Percentiles rank a stretch among this genome's conserved stretches.
phyloP scores from a whole-genome alignment of 2,113 vertebrate species.

The Bucco capensis region DNA sequence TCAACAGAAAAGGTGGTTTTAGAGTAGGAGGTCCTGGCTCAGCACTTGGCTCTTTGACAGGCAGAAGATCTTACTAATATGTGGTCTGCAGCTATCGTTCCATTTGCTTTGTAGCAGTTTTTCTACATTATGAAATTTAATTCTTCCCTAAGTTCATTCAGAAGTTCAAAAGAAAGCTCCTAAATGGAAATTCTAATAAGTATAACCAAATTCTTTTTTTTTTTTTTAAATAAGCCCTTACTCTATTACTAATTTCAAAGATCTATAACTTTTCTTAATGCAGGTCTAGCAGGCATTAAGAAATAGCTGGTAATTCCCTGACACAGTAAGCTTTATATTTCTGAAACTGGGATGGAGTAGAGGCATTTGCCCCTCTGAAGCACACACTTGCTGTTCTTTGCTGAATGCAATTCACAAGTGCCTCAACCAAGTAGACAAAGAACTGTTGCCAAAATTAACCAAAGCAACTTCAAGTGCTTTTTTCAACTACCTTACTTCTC shows the following conservation, averaged over 20 bases:
- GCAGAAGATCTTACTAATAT: not conserved
- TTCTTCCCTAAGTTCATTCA: not conserved
- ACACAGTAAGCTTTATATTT: not conserved
- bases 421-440: not conserved
- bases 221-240: not conserved
- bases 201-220: not conserved
- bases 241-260: not conserved
- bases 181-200: not conserved
- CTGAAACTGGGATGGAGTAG: not conserved
- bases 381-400: not conserved
- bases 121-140: not conserved
- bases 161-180: not conserved
- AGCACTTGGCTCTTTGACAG: not conserved
- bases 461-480: not conserved
- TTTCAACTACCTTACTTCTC: not conserved
- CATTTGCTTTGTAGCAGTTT: not conserved
- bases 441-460: not conserved
- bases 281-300: not conserved
- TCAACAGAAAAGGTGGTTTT: not conserved
- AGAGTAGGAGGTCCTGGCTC: not conserved
- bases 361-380: not conserved
- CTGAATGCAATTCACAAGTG: not conserved
- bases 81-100: not conserved
- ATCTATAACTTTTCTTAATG: not conserved
- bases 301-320: not conserved